Percentiles rank a stretch among this genome's conserved stretches.
Conservation (phyloP, 2,888 invertebrate species). For the Diaphora mendica region DNA sequence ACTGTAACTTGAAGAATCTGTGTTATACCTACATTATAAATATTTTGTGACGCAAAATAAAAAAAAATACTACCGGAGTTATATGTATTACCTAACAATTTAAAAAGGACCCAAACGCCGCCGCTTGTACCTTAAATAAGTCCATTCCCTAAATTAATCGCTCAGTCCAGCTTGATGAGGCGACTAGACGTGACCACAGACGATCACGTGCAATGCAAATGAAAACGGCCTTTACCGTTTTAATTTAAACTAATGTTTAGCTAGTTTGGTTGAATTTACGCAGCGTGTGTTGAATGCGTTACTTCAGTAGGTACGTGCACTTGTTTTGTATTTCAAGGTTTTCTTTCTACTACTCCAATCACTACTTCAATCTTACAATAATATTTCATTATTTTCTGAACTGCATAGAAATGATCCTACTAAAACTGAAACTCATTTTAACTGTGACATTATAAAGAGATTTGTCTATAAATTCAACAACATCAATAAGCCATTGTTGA, state of each 20-base stretch:
- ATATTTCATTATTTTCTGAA: background rate
- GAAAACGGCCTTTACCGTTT: conserved; percentile 76
- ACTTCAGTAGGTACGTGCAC: conserved; percentile 36
- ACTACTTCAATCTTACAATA: no score
- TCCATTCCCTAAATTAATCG: conserved; percentile 73
- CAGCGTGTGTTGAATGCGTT: conserved; percentile 40
- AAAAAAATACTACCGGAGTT: no score
- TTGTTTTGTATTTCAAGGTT: conserved; percentile 13
- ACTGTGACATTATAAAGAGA: no score
- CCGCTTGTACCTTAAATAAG: conserved; percentile 43
- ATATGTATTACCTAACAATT: no score
- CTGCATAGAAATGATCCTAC: background rate
- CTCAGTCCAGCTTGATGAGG: conserved; percentile 72
- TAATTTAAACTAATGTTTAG: conserved; percentile 67
- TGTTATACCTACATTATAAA: no score
- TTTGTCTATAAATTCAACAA: no score
- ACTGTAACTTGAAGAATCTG: no score
- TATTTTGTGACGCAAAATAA: no score
- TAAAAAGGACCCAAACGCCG: conserved; percentile 33
- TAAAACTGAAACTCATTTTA: background rate
- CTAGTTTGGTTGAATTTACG: conserved; percentile 62
- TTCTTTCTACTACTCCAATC: background rate
- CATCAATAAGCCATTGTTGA: no score
- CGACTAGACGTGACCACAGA: conserved; percentile 82
- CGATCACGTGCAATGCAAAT: conserved; percentile 85